Evolutionary conservation across 1,140 invertebrate species (phyloP).

Genomic region (Psix sp.): DNA sequence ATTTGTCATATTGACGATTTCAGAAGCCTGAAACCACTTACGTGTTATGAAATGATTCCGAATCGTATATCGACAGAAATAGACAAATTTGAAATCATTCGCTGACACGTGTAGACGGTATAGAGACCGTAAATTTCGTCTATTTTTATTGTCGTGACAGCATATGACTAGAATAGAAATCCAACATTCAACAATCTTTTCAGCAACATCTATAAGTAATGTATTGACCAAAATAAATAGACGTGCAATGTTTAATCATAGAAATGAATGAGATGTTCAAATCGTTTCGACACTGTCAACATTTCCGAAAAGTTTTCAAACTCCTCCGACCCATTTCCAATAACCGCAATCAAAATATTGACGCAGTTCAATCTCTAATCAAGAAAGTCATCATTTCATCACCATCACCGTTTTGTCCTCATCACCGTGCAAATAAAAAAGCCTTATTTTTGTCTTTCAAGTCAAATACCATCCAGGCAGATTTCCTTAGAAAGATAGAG

Average conservation of each 20-base stretch:
- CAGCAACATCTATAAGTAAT: conserved; percentile 23
- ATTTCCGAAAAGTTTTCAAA: not conserved
- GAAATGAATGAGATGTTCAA: not conserved
- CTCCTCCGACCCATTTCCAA: too few relatives aligned
- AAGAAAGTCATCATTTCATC: too few relatives aligned
- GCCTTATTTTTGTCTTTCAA: not conserved
- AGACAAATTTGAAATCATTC: conserved; percentile 31
- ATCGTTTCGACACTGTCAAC: not conserved
- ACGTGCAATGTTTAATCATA: not conserved
- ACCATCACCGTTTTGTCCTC: too few relatives aligned
- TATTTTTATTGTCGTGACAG: conserved; percentile 48
- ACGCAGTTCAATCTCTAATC: too few relatives aligned
- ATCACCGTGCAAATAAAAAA: not conserved
- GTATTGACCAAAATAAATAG: conserved; percentile 34
- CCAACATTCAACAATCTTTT: conserved; percentile 44
- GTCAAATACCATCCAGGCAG: not conserved
- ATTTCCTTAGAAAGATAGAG: conserved; percentile 21
- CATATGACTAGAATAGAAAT: conserved; percentile 48
- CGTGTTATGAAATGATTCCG: conserved; percentile 1
- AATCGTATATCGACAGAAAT: conserved; percentile 25
- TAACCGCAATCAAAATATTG: too few relatives aligned
- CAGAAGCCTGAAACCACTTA: conserved; percentile 11
- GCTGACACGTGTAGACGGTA: conserved; percentile 27
- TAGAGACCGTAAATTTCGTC: conserved; percentile 31
- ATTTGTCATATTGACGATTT: conserved; percentile 2